These are phyloP conservation scores for Aporophyla nigra DNA, from an alignment of 2,888 invertebrate species.

Conservation along the genomic window DNA sequence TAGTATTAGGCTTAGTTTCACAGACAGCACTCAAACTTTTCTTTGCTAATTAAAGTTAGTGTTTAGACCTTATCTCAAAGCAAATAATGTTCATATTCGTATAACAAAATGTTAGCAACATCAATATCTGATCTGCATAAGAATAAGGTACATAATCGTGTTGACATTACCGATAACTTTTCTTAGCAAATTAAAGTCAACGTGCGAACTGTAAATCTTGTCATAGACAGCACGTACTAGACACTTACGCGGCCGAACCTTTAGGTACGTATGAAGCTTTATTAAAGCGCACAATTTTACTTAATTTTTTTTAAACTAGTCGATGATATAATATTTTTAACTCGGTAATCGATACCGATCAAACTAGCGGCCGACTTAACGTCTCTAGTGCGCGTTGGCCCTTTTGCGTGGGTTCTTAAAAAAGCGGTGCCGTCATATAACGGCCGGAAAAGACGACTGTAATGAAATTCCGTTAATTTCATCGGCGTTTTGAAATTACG, in stretches of 20 bases:
- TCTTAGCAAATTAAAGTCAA: not conserved
- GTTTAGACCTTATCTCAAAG: not conserved
- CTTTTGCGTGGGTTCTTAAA: not conserved
- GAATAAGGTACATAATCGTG: not conserved
- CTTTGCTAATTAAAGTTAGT: not conserved
- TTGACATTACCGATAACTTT: not conserved
- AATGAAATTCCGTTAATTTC: not conserved
- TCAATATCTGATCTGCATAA: not conserved
- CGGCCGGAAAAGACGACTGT: not conserved
- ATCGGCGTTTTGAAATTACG: not conserved
- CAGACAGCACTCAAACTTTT: not conserved
- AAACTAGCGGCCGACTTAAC: not conserved
- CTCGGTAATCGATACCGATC: conserved; percentile 1
- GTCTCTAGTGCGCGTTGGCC: conserved; percentile 3
- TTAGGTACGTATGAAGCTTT: not conserved
- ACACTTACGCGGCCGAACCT: not conserved
- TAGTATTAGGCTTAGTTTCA: not conserved
- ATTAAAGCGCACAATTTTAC: conserved; percentile 32
- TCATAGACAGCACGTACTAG: not conserved
- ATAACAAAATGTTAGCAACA: not conserved
- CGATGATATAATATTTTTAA: not conserved
- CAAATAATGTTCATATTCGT: not conserved
- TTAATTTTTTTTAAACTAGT: not conserved
- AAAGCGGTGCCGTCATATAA: not conserved
- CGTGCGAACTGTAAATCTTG: not conserved